These are phyloP conservation scores for Mamestra brassicae DNA, from an alignment of 2,888 invertebrate genomes.

Conservation along the genomic window DNA sequence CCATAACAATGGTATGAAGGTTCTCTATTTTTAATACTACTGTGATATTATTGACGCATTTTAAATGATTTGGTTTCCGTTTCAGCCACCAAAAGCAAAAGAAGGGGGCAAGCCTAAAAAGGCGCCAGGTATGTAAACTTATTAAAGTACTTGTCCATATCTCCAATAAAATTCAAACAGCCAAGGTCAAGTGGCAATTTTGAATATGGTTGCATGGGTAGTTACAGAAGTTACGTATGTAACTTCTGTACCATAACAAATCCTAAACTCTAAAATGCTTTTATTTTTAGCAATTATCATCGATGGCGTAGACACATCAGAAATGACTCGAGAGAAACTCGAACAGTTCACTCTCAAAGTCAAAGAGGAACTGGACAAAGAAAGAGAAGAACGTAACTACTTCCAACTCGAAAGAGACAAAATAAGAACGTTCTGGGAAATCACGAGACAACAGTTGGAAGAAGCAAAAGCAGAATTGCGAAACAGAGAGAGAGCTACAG, in stretches of 20 bases:
- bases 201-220: neutral
- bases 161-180: neutral
- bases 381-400: slow-evolving; percentile 98
- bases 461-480: slow-evolving; percentile 94
- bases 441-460: slow-evolving; percentile 96
- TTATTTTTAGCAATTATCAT: slow-evolving; percentile 91
- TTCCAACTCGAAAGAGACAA: slow-evolving; percentile 99
- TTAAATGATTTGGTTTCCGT: slow-evolving; percentile 37
- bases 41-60: neutral
- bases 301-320: slow-evolving; percentile 97
- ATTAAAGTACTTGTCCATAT: neutral
- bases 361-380: slow-evolving; percentile 97
- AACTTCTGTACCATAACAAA: neutral
- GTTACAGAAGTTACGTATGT: neutral
- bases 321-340: slow-evolving; percentile 98
- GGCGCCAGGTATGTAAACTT: slow-evolving; percentile 77
- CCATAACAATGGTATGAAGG: too few species aligned
- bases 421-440: slow-evolving; percentile 98
- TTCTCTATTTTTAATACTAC: neutral
- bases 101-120: slow-evolving; percentile 78
- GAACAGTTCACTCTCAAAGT: slow-evolving; percentile 96
- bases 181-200: neutral
- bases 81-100: slow-evolving; percentile 84
- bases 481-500: slow-evolving; percentile 94
- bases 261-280: too few species aligned